Evolutionary conservation across 2,797 vertebrate species (phyloP).

Genomic region (Pristis pectinata): DNA sequence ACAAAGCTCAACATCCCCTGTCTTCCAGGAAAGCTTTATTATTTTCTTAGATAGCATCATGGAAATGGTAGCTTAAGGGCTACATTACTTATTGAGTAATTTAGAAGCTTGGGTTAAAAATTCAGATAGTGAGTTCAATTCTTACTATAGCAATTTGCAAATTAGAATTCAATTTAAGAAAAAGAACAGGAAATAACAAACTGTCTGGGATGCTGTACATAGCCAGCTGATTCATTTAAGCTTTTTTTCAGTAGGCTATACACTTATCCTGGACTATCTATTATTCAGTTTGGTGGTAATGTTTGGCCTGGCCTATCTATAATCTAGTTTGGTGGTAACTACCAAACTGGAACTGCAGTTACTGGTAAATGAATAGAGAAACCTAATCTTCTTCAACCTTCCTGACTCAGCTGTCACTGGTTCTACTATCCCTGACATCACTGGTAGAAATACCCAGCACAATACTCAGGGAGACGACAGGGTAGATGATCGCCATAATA

Average conservation of each 20-base stretch:
- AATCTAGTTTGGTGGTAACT: too few relatives aligned
- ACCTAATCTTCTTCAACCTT: not conserved
- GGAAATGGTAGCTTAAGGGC: too few relatives aligned
- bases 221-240: too few relatives aligned
- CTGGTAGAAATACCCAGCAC: not conserved
- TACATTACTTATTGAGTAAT: too few relatives aligned
- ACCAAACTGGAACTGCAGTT: too few relatives aligned
- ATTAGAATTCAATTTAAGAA: not conserved
- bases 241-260: not conserved
- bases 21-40: too few relatives aligned
- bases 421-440: not conserved
- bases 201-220: not conserved
- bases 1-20: too few relatives aligned
- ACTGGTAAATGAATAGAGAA: too few relatives aligned
- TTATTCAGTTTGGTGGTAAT: not conserved
- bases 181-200: not conserved
- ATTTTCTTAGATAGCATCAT: too few relatives aligned
- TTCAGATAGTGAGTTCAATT: not conserved
- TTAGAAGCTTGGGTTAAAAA: too few relatives aligned
- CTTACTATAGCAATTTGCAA: not conserved
- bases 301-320: not conserved
- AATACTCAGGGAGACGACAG: not conserved
- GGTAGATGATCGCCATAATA: not conserved
- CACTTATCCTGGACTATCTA: not conserved
- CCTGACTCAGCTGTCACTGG: not conserved